Evolutionary conservation across 2,113 vertebrate species (phyloP).

Genomic region (Burhinus bistriatus): DNA sequence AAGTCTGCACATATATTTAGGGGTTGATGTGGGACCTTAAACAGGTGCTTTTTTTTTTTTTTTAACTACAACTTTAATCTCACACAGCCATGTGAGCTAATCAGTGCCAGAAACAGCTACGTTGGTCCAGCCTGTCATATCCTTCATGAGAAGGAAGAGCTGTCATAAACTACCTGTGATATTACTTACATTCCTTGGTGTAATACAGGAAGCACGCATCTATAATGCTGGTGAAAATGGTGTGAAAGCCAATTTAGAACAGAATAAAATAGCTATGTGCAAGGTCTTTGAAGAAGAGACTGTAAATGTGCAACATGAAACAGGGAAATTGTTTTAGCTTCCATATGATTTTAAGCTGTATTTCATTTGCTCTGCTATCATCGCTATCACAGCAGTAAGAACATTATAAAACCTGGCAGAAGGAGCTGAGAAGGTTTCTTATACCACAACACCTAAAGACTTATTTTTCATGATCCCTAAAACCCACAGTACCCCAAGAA

Average conservation of each 20-base stretch:
- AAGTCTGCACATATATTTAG: not conserved
- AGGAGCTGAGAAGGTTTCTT: not conserved
- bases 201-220: not conserved
- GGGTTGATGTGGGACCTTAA: not conserved
- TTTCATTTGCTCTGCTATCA: not conserved
- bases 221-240: not conserved
- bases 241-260: constrained; percentile 10
- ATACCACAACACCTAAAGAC: not conserved
- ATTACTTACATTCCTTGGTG: not conserved
- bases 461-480: not conserved
- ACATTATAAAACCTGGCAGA: not conserved
- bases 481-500: not conserved
- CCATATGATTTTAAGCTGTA: not conserved
- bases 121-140: not conserved
- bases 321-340: not conserved
- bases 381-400: not conserved
- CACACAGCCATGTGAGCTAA: not conserved
- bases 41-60: not conserved
- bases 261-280: not conserved
- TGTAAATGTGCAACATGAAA: not conserved
- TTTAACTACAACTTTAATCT: not conserved
- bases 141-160: not conserved
- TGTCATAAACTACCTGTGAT: not conserved
- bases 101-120: not conserved
- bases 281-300: not conserved